Evolutionary conservation across 1,140 invertebrate genomes (phyloP).

Genomic region (Scaptomyza graminum): DNA sequence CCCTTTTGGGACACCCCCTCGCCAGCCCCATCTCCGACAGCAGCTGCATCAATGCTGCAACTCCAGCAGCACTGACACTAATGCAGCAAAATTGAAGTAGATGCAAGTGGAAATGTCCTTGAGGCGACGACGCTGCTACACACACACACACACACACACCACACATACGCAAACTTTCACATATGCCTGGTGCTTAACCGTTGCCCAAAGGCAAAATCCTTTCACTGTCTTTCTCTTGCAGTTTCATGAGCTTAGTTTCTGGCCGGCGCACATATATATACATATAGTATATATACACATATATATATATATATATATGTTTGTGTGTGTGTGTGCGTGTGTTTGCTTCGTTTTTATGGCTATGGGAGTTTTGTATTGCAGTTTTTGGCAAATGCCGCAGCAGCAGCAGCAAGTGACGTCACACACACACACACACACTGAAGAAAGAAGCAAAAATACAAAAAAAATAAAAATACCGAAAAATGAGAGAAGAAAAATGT

Average conservation of each 20-base stretch:
- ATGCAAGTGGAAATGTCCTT: constrained; percentile 77
- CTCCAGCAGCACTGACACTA: constrained; percentile 68
- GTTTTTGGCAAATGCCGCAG: constrained; percentile 49
- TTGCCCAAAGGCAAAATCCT: constrained; percentile 56
- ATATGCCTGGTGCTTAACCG: constrained; percentile 57
- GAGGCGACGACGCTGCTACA: constrained; percentile 47
- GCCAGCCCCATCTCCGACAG: not conserved
- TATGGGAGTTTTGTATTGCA: constrained; percentile 67
- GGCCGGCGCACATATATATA: not conserved
- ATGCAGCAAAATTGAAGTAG: constrained; percentile 78
- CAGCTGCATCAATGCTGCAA: constrained; percentile 26
- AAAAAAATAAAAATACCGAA: too few species aligned
- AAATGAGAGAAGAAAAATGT: constrained; percentile 44
- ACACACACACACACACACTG: too few species aligned
- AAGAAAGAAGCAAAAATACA: constrained; percentile 9
- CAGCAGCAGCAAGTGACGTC: constrained; percentile 57
- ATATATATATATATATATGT: not conserved
- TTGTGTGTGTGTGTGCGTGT: constrained; percentile 17
- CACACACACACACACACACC: constrained; percentile 11
- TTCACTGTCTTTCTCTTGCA: constrained; percentile 26
- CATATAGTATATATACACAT: too few species aligned
- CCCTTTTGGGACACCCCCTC: not conserved
- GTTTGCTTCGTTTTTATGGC: constrained; percentile 60
- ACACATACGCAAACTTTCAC: constrained; percentile 16
- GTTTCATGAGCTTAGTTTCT: not conserved